Conservation (phyloP, 1,140 invertebrate genomes). For the Cardiocondyla obscurior region DNA sequence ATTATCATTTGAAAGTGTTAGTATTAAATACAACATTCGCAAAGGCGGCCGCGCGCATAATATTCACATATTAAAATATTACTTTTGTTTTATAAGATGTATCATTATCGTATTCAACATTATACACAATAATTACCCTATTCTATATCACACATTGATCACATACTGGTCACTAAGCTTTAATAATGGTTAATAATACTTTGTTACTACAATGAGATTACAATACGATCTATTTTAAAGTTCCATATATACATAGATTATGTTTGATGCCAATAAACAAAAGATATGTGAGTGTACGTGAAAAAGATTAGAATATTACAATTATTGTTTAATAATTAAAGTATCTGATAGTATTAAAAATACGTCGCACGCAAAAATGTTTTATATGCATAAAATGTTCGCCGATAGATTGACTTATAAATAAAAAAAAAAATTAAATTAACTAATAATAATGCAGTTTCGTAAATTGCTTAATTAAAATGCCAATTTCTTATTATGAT, state of each 20-base stretch:
- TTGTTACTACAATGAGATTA: constrained; percentile 30
- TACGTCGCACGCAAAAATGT: too few species aligned
- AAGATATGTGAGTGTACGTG: neutral
- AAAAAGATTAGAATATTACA: neutral
- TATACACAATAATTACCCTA: too few species aligned
- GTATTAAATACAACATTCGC: neutral
- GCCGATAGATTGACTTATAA: neutral
- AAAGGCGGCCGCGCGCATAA: too few species aligned
- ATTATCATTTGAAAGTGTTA: constrained; percentile 1
- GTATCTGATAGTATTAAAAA: neutral
- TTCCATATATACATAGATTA: neutral
- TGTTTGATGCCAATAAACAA: neutral
- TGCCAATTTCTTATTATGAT: neutral
- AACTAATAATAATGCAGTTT: neutral
- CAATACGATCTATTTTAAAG: neutral
- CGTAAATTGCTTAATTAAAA: constrained; percentile 2
- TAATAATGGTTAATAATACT: constrained; percentile 28
- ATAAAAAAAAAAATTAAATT: neutral
- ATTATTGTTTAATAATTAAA: constrained; percentile 15
- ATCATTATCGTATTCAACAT: neutral
- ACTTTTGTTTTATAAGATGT: too few species aligned
- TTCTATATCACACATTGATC: neutral
- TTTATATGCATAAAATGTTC: neutral
- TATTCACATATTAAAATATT: too few species aligned
- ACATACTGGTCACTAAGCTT: constrained; percentile 26